Conservation (phyloP, 2,888 invertebrate species). For the Pterobdella sp. region DNA sequence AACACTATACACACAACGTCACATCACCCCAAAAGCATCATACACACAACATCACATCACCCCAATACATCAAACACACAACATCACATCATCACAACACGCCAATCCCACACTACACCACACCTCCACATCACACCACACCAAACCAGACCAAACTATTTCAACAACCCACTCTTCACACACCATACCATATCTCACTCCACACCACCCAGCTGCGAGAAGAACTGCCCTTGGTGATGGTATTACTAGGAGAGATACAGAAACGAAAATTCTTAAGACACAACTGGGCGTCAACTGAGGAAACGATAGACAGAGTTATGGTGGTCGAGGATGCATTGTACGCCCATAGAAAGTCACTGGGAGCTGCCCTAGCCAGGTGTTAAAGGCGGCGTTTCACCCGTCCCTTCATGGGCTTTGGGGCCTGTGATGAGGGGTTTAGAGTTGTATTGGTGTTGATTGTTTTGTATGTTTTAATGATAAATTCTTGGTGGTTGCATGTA, state of each 20-base stretch:
- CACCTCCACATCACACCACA: neutral
- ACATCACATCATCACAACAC: neutral
- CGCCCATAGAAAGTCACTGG: conserved; percentile 43
- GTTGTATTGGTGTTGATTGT: too few relatives aligned
- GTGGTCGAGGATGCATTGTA: conserved; percentile 45
- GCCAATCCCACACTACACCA: neutral
- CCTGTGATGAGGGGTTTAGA: too few relatives aligned
- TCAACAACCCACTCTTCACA: neutral
- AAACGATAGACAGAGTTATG: conserved; percentile 36
- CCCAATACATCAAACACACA: neutral
- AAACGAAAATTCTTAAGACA: conserved; percentile 45
- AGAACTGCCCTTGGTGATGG: conserved; percentile 41
- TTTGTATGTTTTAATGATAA: too few relatives aligned
- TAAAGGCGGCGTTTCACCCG: too few relatives aligned
- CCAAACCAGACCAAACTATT: neutral
- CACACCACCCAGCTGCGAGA: neutral
- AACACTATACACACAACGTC: too few relatives aligned
- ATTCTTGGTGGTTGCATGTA: too few relatives aligned
- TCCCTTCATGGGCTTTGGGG: too few relatives aligned
- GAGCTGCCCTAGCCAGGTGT: conserved; percentile 44
- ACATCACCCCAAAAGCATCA: too few relatives aligned
- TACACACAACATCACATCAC: neutral
- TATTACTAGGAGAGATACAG: conserved; percentile 47
- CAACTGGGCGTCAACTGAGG: conserved; percentile 39
- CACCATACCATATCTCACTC: neutral